Conservation (phyloP, 2,797 vertebrate species). For the Hapalemur alaotrensis region DNA sequence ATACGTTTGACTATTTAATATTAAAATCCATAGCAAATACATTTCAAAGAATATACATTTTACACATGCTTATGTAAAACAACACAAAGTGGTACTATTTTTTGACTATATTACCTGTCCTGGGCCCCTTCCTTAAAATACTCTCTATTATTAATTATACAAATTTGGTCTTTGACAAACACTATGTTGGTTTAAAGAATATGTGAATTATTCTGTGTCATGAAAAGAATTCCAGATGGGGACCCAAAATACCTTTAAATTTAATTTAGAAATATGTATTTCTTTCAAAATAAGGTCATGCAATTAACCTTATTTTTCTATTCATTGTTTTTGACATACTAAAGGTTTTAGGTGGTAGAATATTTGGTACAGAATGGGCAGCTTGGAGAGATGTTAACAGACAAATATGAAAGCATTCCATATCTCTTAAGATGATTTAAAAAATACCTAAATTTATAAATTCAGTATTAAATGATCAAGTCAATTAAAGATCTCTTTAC, state of each 20-base stretch:
- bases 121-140: background rate
- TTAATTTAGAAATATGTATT: conserved; percentile 38
- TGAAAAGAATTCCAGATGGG: background rate
- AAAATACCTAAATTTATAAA: background rate
- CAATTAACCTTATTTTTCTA: background rate
- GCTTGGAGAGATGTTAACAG: conserved; percentile 29
- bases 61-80: conserved; percentile 16
- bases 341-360: conserved; percentile 27
- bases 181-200: background rate
- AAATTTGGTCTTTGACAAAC: conserved; percentile 24
- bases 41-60: conserved; percentile 19
- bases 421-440: background rate
- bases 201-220: background rate
- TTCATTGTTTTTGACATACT: background rate
- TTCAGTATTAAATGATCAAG: background rate
- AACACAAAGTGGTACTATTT: conserved; percentile 21
- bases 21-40: conserved; percentile 23
- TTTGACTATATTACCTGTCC: background rate
- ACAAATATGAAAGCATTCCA: conserved; percentile 22
- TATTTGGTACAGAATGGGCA: background rate
- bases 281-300: conserved; percentile 30
- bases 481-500: background rate
- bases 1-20: conserved; percentile 4
- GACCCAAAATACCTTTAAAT: conserved; percentile 5
- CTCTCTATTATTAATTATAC: background rate